Evolutionary conservation across 2,797 vertebrate genomes (phyloP), one percentile per base, ranked within the genome.

Genomic region (Odontamblyopus lacepedii): DNA sequence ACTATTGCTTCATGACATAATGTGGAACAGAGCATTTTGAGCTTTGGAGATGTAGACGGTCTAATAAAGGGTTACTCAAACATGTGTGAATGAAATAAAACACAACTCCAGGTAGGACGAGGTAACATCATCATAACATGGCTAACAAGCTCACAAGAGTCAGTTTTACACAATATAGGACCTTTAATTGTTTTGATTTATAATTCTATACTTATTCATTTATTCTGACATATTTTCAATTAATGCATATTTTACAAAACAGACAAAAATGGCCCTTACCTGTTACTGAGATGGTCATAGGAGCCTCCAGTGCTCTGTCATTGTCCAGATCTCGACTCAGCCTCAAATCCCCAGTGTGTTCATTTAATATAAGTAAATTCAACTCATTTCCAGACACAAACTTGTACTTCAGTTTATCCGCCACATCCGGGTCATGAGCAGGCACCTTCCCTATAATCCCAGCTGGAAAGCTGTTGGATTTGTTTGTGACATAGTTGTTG

Each of bases 401-500:
- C 76, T 94, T 95, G 82, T 96, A 99, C 66, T 86, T 93, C 29
- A 99, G 94, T 63, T 94, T 96, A 91, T 99, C 98, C 0, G 95
- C 96, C 61, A 99, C 94, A 71, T 99, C 98, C 0, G 97, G 98
- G 86, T 99, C 98, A 0, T 95, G 94, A 68, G 97, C 98, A 0
- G 98, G 98, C 38, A 99, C 95, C 83, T 93, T 97, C 63, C 98
- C 98, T 9, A 99, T 99, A 68, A 99, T 95, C 0, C 98, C 97
- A 0, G 95, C 91, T 1, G 98, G 98, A 79, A 99, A 99, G 85
- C 97, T 99, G 85, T 96, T 97, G 79, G 98, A 98, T 79, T 98
- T 98, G 84, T 98, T 98, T 78, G 97, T 98, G 83, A 99, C 92
- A 0, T 99, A 99, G 93, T 99, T 98, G 89, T 99, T 99, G 88